Conservation (phyloP, 1,140 invertebrate genomes). For the Holcopasites calliopsidis region DNA sequence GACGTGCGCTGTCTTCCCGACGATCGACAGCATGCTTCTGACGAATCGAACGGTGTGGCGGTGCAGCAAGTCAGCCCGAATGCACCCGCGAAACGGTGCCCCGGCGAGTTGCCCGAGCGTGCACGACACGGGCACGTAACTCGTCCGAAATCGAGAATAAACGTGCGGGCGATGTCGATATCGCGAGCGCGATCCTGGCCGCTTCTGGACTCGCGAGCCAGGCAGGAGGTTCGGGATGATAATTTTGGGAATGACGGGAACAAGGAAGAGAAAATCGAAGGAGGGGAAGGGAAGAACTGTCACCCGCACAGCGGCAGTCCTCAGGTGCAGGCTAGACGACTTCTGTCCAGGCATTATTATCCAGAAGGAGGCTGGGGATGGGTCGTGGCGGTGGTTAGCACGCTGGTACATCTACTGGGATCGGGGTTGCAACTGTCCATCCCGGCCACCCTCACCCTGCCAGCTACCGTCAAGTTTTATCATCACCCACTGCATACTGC, state of each 20-base stretch:
- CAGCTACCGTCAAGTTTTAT: slow-evolving; percentile 67
- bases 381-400: slow-evolving; percentile 85
- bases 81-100: background rate
- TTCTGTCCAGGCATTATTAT: slow-evolving; percentile 84
- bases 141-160: background rate
- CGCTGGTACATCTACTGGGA: slow-evolving; percentile 84
- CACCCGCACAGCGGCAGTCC: slow-evolving; percentile 13
- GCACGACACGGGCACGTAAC: slow-evolving; percentile 55
- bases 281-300: slow-evolving; percentile 4
- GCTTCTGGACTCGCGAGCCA: slow-evolving; percentile 46
- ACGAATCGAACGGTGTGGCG: background rate
- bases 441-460: slow-evolving; percentile 68
- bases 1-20: slow-evolving; percentile 29
- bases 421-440: slow-evolving; percentile 84
- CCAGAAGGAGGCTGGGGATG: slow-evolving; percentile 91
- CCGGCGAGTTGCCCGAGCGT: slow-evolving; percentile 13
- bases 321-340: slow-evolving; percentile 60
- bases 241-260: background rate
- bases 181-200: slow-evolving; percentile 69
- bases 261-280: background rate
- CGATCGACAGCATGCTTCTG: slow-evolving; percentile 44
- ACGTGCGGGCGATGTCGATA: slow-evolving; percentile 65
- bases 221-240: background rate
- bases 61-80: background rate
- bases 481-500: slow-evolving; percentile 66